These are phyloP conservation scores for Notocelia uddmanniana DNA, from an alignment of 2,888 invertebrate genomes.

Conservation along the genomic window DNA sequence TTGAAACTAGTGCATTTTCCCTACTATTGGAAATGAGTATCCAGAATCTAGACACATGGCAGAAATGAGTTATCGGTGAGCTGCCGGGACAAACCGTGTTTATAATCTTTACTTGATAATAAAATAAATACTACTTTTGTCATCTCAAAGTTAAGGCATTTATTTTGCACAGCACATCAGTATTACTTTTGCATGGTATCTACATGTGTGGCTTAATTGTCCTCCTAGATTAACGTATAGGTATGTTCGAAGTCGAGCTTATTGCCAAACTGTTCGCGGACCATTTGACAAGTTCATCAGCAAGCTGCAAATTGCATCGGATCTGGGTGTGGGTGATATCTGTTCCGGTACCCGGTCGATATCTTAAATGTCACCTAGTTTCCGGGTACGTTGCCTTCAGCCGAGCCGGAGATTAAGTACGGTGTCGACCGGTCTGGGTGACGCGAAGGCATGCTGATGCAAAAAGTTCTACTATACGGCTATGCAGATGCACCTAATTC, in stretches of 20 bases:
- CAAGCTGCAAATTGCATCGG: constrained; percentile 46
- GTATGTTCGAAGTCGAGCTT: not conserved
- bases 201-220: not conserved
- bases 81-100: not conserved
- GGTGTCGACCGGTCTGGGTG: constrained; percentile 57
- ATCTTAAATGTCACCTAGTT: constrained; percentile 74
- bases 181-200: not conserved
- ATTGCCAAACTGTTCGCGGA: constrained; percentile 14
- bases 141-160: no score
- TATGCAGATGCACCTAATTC: constrained; percentile 36
- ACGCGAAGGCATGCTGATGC: constrained; percentile 53
- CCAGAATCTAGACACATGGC: no score
- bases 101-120: not conserved
- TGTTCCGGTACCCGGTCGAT: constrained; percentile 65
- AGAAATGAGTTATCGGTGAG: no score
- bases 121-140: not conserved
- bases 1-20: no score
- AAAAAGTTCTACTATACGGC: constrained; percentile 55
- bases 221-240: not conserved
- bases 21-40: no score
- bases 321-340: constrained; percentile 58
- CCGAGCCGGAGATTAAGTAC: constrained; percentile 62
- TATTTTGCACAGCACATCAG: not conserved
- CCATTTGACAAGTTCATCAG: constrained; percentile 42
- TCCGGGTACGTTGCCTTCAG: constrained; percentile 63